phyloP scores from a whole-genome alignment of 2,113 vertebrate genomes.

The Lophius piscatorius region DNA sequence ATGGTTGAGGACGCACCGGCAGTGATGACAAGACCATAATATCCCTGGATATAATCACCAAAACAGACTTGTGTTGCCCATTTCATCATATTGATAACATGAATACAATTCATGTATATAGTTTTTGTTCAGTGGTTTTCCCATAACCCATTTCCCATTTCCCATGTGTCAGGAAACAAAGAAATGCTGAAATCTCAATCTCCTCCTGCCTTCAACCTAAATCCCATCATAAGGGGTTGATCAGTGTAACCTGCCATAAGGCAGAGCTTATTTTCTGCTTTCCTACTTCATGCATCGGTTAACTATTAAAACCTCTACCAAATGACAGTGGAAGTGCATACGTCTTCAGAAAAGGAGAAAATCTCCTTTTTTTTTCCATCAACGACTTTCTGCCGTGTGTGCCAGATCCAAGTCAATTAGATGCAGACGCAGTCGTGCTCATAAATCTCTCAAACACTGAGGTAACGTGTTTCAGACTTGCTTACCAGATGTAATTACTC shows the following conservation, averaged over 20 bases:
- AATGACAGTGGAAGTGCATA: constrained; percentile 60
- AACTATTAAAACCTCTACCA: constrained; percentile 64
- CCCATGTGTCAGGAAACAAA: too few relatives aligned
- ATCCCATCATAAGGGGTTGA: constrained; percentile 39
- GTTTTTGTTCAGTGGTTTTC: too few relatives aligned
- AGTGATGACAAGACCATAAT: too few relatives aligned
- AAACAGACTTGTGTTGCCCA: too few relatives aligned
- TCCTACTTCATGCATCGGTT: constrained; percentile 56
- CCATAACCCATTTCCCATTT: too few relatives aligned
- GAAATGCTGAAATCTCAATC: constrained; percentile 29
- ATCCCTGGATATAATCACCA: too few relatives aligned
- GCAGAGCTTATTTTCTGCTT: constrained; percentile 59
- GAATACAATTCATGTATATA: too few relatives aligned
- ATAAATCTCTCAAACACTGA: constrained; percentile 74
- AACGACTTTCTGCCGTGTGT: constrained; percentile 54
- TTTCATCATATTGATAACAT: too few relatives aligned
- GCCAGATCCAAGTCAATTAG: constrained; percentile 60
- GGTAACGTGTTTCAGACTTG: constrained; percentile 65
- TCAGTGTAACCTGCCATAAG: constrained; percentile 57
- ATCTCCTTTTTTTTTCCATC: constrained; percentile 44
- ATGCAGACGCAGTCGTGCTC: constrained; percentile 55
- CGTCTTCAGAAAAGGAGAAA: constrained; percentile 69
- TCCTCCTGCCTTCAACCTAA: constrained; percentile 13
- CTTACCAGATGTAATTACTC: constrained; percentile 71
- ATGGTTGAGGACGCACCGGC: too few relatives aligned